Percentiles rank a stretch among this genome's conserved stretches.
These are phyloP conservation scores for Hydrolagus affinis DNA, from an alignment of 2,113 vertebrate genomes.

Conservation along the genomic window DNA sequence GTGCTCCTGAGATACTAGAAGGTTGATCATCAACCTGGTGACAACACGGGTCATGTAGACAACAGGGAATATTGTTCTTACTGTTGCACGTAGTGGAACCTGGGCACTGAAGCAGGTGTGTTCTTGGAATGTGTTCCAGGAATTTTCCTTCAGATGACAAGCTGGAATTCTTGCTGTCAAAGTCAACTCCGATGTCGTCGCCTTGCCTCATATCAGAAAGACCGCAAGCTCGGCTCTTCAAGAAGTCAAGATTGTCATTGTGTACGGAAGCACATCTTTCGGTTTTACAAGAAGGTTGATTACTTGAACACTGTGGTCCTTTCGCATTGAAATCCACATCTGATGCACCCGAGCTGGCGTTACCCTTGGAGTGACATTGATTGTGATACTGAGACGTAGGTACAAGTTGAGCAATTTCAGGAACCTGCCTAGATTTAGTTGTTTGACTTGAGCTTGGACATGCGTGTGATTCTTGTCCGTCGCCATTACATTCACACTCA, in stretches of 20 bases:
- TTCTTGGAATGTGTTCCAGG: not conserved
- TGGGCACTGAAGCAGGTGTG: not conserved
- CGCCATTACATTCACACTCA: too few species aligned
- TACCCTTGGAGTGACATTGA: not conserved
- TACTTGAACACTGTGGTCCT: not conserved
- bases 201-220: not conserved
- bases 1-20: not conserved
- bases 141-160: not conserved
- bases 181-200: not conserved
- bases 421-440: not conserved
- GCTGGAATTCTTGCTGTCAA: not conserved
- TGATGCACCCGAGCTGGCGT: not conserved
- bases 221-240: not conserved
- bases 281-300: not conserved
- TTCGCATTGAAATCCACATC: not conserved
- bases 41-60: too few species aligned
- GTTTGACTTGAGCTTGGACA: not conserved
- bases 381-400: not conserved
- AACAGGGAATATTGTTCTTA: too few species aligned
- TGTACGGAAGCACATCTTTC: not conserved
- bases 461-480: not conserved
- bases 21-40: too few species aligned
- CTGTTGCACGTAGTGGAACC: too few species aligned
- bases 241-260: not conserved
- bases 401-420: not conserved